These are phyloP conservation scores for Petrolisthes cinctipes DNA, from an alignment of 2,888 invertebrate species.

Conservation along the genomic window DNA sequence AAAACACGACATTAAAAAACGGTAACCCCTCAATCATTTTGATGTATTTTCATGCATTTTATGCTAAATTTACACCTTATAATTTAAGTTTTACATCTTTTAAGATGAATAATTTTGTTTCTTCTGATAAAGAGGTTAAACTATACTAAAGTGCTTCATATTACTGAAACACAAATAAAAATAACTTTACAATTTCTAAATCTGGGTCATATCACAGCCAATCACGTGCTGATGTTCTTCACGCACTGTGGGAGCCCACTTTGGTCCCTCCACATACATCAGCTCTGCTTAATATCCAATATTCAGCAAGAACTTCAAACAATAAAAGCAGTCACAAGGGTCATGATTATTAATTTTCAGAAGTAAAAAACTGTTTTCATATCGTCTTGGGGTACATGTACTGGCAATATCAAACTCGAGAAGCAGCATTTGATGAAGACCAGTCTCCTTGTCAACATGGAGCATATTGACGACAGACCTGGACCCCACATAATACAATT, in stretches of 20 bases:
- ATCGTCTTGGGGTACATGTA: constrained; percentile 43
- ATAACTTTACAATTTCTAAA: constrained; percentile 51
- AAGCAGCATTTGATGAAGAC: constrained; percentile 41
- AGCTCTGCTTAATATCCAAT: constrained; percentile 46
- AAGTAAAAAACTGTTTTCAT: constrained; percentile 35
- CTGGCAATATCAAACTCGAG: constrained; percentile 51
- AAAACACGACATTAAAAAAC: constrained; percentile 45
- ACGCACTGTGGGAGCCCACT: constrained; percentile 23
- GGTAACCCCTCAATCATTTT: constrained; percentile 39
- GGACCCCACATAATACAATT: constrained; percentile 47
- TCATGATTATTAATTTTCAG: constrained; percentile 44
- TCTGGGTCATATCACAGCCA: constrained; percentile 62
- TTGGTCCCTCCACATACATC: constrained; percentile 14
- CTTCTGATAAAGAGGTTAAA: constrained; percentile 50
- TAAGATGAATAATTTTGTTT: constrained; percentile 46
- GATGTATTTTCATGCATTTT: constrained; percentile 47
- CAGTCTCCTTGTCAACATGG: constrained; percentile 40
- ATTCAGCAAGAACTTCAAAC: constrained; percentile 44
- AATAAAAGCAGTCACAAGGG: constrained; percentile 52
- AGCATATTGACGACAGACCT: constrained; percentile 39
- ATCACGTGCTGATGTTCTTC: constrained; percentile 34
- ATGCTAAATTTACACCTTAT: constrained; percentile 49
- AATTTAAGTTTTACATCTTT: constrained; percentile 55
- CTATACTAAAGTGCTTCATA: constrained; percentile 43
- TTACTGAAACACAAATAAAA: constrained; percentile 38